Evolutionary conservation across 2,113 vertebrate species (phyloP).

Genomic region (Willisornis vidua): DNA sequence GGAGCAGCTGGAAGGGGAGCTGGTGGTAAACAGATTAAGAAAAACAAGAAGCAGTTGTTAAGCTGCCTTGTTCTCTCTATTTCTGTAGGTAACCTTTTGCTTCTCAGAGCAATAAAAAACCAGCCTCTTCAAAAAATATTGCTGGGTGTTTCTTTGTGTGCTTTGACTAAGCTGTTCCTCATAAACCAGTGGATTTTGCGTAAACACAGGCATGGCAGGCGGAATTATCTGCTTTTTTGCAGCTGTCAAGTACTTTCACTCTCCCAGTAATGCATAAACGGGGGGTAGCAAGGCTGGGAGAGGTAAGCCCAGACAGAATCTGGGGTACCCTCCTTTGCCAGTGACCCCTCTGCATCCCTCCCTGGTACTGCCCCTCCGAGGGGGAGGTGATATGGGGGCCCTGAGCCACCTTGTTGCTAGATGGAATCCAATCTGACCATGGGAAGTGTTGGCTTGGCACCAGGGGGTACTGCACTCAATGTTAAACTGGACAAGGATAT

Average conservation of each 20-base stretch:
- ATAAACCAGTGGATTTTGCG: conserved; percentile 25
- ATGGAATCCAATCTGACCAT: background rate
- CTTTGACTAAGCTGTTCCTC: conserved; percentile 29
- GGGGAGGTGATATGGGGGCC: background rate
- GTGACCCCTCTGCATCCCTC: background rate
- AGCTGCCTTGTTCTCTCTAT: background rate
- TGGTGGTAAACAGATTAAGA: background rate
- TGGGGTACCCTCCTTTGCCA: background rate
- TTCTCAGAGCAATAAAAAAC: background rate
- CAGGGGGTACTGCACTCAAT: background rate
- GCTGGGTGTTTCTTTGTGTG: conserved; percentile 37
- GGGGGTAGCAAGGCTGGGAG: background rate
- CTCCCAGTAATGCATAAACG: background rate
- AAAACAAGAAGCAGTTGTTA: background rate
- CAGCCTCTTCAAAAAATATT: background rate
- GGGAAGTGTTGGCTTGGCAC: background rate
- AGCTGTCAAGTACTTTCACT: background rate
- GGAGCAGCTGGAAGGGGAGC: background rate
- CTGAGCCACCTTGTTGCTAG: background rate
- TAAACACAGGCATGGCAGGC: background rate
- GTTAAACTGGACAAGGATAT: background rate
- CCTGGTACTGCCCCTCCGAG: fast-evolving
- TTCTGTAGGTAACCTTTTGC: conserved; percentile 44
- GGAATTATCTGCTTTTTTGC: background rate
- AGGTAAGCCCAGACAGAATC: background rate